A percentile compares a stretch with the other conserved stretches of the same genome.
Evolutionary conservation across 2,113 vertebrate genomes (phyloP).

Genomic region (Cisticola juncidis): DNA sequence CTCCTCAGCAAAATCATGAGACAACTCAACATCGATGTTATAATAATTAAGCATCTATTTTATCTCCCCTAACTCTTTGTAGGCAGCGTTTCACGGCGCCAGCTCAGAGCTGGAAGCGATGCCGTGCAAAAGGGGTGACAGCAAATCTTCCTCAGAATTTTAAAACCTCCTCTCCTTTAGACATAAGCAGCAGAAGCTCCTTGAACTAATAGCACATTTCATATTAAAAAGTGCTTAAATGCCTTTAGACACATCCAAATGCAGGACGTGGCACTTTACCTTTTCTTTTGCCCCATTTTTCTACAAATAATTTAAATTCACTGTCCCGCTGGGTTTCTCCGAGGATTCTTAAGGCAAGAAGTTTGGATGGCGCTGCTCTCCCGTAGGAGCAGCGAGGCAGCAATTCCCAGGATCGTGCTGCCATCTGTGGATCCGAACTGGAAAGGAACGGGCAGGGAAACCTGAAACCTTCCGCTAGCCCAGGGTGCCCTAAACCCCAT

Average conservation of each 20-base stretch:
- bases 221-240: neutral
- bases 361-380: accelerated
- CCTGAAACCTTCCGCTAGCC: neutral
- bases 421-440: constrained; percentile 28
- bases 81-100: accelerated
- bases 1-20: neutral
- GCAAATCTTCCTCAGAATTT: neutral
- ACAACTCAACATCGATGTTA: neutral
- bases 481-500: neutral
- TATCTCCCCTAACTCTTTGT: neutral
- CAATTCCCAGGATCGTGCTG: neutral
- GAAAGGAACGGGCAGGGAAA: neutral
- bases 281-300: neutral
- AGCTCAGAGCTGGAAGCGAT: neutral
- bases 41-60: neutral
- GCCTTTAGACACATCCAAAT: neutral
- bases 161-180: neutral
- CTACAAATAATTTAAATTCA: neutral
- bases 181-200: neutral
- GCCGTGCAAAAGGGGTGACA: accelerated
- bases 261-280: neutral
- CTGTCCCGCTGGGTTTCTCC: neutral
- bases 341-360: neutral
- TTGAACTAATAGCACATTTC: neutral
- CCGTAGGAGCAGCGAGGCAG: accelerated